phyloP scores from a whole-genome alignment of 2,888 invertebrate species.

The Parasteatoda lunata region DNA sequence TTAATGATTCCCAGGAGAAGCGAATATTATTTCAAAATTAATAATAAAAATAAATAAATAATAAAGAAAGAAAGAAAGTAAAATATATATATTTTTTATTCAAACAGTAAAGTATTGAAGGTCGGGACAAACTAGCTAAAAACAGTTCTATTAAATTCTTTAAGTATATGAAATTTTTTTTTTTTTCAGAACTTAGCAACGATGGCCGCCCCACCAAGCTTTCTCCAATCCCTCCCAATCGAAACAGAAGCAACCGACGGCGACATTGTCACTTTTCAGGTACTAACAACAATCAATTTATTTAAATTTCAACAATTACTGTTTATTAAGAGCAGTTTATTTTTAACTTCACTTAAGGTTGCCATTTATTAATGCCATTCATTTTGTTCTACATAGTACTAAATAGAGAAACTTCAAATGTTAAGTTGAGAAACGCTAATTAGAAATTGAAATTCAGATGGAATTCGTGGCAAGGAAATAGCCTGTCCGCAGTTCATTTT shows the following conservation, averaged over 20 bases:
- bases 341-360: too few relatives aligned
- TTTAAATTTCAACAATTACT: too few relatives aligned
- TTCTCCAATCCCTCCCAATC: constrained; percentile 60
- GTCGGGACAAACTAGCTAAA: neutral
- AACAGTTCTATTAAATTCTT: neutral
- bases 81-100: neutral
- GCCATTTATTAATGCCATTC: too few relatives aligned
- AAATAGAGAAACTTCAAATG: too few relatives aligned
- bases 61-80: neutral
- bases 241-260: constrained; percentile 68
- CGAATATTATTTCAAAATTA: too few relatives aligned
- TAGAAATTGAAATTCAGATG: too few relatives aligned
- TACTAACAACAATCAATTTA: neutral
- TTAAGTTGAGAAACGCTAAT: too few relatives aligned
- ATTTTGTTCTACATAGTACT: too few relatives aligned
- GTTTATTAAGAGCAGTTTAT: too few relatives aligned
- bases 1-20: too few relatives aligned
- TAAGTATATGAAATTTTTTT: neutral
- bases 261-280: constrained; percentile 69
- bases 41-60: neutral
- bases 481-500: too few relatives aligned
- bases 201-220: constrained; percentile 62
- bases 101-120: neutral
- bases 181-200: neutral
- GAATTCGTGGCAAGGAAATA: too few relatives aligned